Percentiles rank a stretch among this genome's conserved stretches.
Evolutionary conservation across 2,888 invertebrate species (phyloP).

Genomic region (Polydrusus pterygomalis): DNA sequence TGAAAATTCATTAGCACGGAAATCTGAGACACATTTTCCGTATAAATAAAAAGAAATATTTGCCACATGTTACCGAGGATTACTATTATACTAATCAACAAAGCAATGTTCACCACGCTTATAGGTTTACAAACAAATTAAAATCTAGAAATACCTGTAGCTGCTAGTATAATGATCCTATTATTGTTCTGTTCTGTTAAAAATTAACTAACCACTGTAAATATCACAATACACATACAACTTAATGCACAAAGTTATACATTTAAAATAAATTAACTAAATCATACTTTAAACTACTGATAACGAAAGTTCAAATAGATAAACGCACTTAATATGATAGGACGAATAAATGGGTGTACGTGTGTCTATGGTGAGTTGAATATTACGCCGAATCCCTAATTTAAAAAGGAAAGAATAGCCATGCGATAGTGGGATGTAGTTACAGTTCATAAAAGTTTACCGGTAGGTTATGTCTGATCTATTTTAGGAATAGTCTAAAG

Average conservation of each 20-base stretch:
- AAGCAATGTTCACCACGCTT: background rate
- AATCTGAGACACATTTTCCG: no score
- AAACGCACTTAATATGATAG: background rate
- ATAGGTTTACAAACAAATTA: background rate
- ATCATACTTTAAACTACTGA: constrained; percentile 4
- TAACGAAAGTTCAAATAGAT: constrained; percentile 9
- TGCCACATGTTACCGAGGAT: no score
- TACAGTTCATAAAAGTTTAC: background rate
- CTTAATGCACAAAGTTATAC: background rate
- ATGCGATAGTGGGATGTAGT: background rate
- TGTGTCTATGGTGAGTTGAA: background rate
- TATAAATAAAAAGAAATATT: no score
- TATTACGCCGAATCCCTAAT: background rate
- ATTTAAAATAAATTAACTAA: background rate
- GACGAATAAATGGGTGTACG: background rate
- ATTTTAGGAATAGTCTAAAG: background rate
- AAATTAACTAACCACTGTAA: no score
- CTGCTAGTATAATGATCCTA: background rate
- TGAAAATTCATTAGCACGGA: no score
- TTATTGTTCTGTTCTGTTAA: background rate
- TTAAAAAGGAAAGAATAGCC: background rate
- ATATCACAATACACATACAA: background rate
- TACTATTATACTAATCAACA: no score
- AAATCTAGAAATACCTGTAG: background rate
- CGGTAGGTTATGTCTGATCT: background rate